Evolutionary conservation across 2,797 vertebrate species (phyloP), one percentile per base, ranked within the genome.

Genomic region (Danio tinwini): DNA sequence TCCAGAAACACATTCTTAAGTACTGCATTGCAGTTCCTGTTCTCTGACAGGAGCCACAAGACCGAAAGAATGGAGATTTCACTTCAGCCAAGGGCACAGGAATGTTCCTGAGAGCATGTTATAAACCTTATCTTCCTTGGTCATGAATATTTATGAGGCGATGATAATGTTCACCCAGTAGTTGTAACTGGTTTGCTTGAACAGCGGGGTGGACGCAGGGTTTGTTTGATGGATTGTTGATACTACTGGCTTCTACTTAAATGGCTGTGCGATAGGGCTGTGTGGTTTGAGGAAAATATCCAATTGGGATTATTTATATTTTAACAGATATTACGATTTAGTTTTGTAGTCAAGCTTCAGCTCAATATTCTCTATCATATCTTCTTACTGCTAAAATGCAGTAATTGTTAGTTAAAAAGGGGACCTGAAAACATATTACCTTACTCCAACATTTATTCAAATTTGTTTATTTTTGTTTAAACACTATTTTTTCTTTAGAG

Each of bases 11-110:
- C 62, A 29, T 19, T 55, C 67, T 37, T 8, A 17, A 49, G 19
- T 21, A 58, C 59, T 55, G 58, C 61, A 53, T 13, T 80, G 69
- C 78, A 71, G 76, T 52, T 78, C 29, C 47, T 40, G n/a, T 65
- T 40, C 40, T 39, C 55, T 56, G 21, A 53, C 16, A 21, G 50
- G 39, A 49, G 61, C 19, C 21, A 65, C 45, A 50, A n/a, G 16
- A 17, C 7, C 3, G 59, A 79, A 62, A 29, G 16, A 16, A 69
- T 4, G 21, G 4, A 72, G 59, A 39, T 47, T 78, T 64, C 6
- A 9, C 44, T 53, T 72, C 52, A 63, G 56, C 68, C 58, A 42
- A 40, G 11, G 47, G 59, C 7, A 2, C 4, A 62, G 45, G 73
- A 75, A 50, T 39, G 12, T 63, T 75, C 71, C 47, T 55, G 29